Conservation (phyloP, 2,797 vertebrate species). For the Streptopelia turtur region DNA sequence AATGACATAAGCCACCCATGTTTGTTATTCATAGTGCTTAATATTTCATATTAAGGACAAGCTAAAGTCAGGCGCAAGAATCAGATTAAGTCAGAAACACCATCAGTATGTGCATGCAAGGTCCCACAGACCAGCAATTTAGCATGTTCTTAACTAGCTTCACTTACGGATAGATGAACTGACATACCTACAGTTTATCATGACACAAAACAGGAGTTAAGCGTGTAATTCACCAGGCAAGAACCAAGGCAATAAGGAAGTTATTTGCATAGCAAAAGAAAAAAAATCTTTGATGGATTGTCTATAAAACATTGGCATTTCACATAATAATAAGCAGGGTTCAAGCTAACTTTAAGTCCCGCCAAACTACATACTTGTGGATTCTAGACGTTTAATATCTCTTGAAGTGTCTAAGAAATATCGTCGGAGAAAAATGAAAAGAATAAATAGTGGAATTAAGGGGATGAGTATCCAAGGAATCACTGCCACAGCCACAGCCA, state of each 20-base stretch:
- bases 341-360: constrained; percentile 2
- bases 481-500: constrained; percentile 84
- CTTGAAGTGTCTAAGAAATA: constrained; percentile 91
- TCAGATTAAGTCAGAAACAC: constrained; percentile 8
- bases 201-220: background rate
- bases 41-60: background rate
- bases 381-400: constrained; percentile 91
- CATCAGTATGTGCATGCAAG: background rate
- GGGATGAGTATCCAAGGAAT: constrained; percentile 89
- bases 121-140: background rate
- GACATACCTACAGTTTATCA: background rate
- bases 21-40: constrained; percentile 1
- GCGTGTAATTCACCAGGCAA: background rate
- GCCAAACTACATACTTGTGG: constrained; percentile 84
- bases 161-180: background rate
- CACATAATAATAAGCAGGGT: background rate
- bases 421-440: constrained; percentile 85
- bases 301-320: constrained; percentile 27
- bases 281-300: background rate
- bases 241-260: constrained; percentile 26
- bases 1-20: background rate
- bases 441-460: constrained; percentile 82
- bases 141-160: background rate
- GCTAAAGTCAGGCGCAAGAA: background rate
- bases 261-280: background rate